phyloP scores from a whole-genome alignment of 2,113 vertebrate species.

The Gopherus evgoodei region DNA sequence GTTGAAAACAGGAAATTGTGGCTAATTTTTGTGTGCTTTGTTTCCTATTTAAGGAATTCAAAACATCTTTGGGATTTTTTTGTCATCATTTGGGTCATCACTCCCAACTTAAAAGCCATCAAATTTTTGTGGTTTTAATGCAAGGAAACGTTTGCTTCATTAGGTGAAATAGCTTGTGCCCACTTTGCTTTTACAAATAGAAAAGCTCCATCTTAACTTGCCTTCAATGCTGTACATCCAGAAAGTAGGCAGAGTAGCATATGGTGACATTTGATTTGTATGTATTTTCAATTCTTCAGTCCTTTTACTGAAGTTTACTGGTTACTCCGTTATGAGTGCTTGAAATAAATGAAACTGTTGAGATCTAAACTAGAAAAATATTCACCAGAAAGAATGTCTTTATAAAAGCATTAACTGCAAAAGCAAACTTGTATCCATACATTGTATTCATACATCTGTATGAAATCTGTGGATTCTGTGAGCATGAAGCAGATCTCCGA shows the following conservation, averaged over 20 bases:
- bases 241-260: not conserved
- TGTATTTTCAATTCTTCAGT: not conserved
- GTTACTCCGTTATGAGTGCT: not conserved
- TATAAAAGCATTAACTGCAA: not conserved
- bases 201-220: not conserved
- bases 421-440: not conserved
- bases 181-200: not conserved
- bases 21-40: conserved; percentile 70
- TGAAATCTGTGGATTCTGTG: not conserved
- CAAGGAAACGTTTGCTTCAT: not conserved
- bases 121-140: not conserved
- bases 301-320: not conserved
- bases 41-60: conserved; percentile 74
- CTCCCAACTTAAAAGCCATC: conserved; percentile 50
- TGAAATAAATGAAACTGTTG: not conserved
- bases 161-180: not conserved
- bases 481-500: not conserved
- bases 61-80: conserved; percentile 60
- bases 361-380: not conserved
- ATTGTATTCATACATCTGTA: not conserved
- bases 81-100: conserved; percentile 48
- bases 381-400: rapidly evolving
- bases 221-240: rapidly evolving
- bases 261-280: rapidly evolving
- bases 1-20: conserved; percentile 73